Base-by-base conservation (phyloP, 2,888 invertebrate species). In the Mechanitis mazaeus region DNA sequence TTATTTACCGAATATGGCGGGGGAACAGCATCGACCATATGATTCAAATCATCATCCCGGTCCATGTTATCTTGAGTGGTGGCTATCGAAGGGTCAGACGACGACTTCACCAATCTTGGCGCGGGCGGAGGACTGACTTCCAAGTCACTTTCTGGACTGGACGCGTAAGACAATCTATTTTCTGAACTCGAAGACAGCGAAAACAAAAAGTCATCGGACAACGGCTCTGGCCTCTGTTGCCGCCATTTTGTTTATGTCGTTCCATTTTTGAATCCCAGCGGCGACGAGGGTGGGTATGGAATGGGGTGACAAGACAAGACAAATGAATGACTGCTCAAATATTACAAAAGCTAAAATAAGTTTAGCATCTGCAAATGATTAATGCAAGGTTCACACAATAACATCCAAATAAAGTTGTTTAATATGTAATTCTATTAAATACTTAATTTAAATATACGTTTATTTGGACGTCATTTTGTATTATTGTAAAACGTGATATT, bases 201-300 rank as follows among this genome's bases (percentile, higher is more conserved):
- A 93, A 98, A 98, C 82, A 98, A 94, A 94, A 98, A 98, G 93
- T 99, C 98, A 90, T 99, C 98, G 78, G 97, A 97, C 84, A 98
- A 93, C 84, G 97, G 96, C 91, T 98, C 97, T 84, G 97, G 97
- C 83, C 98, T 97, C 97, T 98, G 92, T 83, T 90, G 55, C 72
- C 71, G 72, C 72, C 75, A 73, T 72, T 75, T 85, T 81, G 71
- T 80, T 46, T 54, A 66, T 71, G 65, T 81, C 42, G 78, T 75
- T 77, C 77, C 80, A 77, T 78, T 77, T 81, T 76, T 77, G 54
- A 60, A 70, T 71, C 69, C 72, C 80, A 76, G 81, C 86, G 73
- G 73, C 76, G 81, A 83, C 87, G 78, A 71, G 81, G 88, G 85
- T 84, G 75, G 88, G 86, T 86, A 87, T 88, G 89, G 89, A 89